Percentiles rank a stretch among this genome's conserved stretches.
These are phyloP conservation scores for Tragelaphus eurycerus DNA, from an alignment of 2,797 vertebrate genomes.

Conservation along the genomic window DNA sequence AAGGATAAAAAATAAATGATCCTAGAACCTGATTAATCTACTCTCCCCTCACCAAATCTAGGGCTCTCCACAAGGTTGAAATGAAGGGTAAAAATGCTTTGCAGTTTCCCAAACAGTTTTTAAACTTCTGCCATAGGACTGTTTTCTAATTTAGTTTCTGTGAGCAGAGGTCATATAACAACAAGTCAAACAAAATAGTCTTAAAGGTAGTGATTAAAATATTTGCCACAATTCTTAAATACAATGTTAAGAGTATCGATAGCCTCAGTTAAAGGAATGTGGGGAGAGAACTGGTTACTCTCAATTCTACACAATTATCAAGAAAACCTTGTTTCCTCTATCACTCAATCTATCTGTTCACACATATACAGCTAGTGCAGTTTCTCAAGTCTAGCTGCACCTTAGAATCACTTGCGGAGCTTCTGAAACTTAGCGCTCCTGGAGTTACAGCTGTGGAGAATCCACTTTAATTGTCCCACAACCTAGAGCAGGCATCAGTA, in stretches of 20 bases:
- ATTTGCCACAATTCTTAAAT: not conserved
- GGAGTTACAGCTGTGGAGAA: not conserved
- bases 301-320: not conserved
- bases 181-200: not conserved
- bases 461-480: not conserved
- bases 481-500: fast-evolving
- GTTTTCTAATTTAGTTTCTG: not conserved
- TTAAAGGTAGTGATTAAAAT: not conserved
- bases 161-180: not conserved
- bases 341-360: not conserved
- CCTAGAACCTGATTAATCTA: slow-evolving; percentile 39
- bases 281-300: not conserved
- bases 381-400: not conserved
- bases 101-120: slow-evolving; percentile 31
- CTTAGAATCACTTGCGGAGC: not conserved
- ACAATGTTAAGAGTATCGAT: not conserved
- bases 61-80: not conserved
- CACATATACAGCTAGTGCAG: not conserved
- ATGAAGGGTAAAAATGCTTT: not conserved
- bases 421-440: not conserved
- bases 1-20: slow-evolving; percentile 51
- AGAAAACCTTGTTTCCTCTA: not conserved
- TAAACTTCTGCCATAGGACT: not conserved
- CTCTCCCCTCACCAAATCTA: not conserved
- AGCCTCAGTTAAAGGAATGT: not conserved